A percentile compares a stretch with the other conserved stretches of the same genome.
Conservation (phyloP, 2,113 vertebrate genomes). For the Bolborhynchus lineola region DNA sequence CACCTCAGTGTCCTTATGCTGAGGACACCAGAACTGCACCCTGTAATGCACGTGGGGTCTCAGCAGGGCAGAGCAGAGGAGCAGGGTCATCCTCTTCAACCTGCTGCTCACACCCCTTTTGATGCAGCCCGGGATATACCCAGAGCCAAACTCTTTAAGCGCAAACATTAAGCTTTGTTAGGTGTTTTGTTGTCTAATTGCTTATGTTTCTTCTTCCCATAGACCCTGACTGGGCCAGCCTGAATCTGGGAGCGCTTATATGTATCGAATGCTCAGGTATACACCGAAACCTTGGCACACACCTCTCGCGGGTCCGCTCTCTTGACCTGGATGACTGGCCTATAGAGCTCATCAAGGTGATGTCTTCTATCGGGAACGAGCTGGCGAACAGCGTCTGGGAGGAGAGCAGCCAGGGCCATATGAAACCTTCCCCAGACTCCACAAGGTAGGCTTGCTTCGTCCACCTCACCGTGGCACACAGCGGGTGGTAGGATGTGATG, state of each 20-base stretch:
- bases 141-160: fast-evolving
- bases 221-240: conserved; percentile 97
- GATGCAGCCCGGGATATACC: neutral
- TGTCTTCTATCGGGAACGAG: conserved; percentile 94
- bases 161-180: neutral
- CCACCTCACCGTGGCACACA: fast-evolving
- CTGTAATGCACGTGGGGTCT: neutral
- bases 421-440: conserved; percentile 88
- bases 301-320: conserved; percentile 92
- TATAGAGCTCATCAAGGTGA: conserved; percentile 92
- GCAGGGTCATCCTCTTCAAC: neutral
- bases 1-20: neutral
- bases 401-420: conserved; percentile 85
- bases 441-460: conserved; percentile 78
- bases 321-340: conserved; percentile 98
- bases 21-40: neutral
- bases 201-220: neutral
- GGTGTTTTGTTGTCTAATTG: fast-evolving
- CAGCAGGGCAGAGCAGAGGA: neutral
- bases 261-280: conserved; percentile 99
- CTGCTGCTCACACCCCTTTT: neutral
- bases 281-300: conserved; percentile 95
- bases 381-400: conserved; percentile 96
- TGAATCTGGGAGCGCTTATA: conserved; percentile 96
- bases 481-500: fast-evolving